Conservation (phyloP, 2,888 invertebrate genomes). For the Pardosa pseudoannulata region DNA sequence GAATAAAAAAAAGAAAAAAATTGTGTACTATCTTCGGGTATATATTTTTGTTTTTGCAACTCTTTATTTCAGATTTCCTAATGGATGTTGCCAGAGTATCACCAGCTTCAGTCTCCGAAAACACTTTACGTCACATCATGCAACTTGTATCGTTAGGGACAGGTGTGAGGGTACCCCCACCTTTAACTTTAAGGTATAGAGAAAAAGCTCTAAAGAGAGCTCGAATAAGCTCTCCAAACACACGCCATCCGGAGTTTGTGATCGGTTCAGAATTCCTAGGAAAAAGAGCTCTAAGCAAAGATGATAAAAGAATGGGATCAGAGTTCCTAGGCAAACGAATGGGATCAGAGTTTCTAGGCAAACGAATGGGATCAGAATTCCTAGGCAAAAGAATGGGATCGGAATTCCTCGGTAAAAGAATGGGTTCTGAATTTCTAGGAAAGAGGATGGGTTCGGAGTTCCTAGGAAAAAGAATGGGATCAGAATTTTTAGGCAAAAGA, state of each 20-base stretch:
- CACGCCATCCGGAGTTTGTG: slow-evolving; percentile 32
- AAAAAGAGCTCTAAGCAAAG: slow-evolving; percentile 22
- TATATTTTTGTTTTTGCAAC: neutral
- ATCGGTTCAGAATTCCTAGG: slow-evolving; percentile 66
- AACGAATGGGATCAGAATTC: slow-evolving; percentile 58
- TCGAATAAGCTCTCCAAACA: slow-evolving; percentile 24
- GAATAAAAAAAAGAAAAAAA: too few species aligned
- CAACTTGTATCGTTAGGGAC: slow-evolving; percentile 61
- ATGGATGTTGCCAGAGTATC: slow-evolving; percentile 34
- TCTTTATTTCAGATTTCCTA: slow-evolving; percentile 59
- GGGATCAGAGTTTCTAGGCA: slow-evolving; percentile 48
- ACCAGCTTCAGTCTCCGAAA: slow-evolving; percentile 47
- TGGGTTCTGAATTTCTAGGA: slow-evolving; percentile 69
- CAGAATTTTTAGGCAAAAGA: slow-evolving; percentile 72
- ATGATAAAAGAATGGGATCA: slow-evolving; percentile 35
- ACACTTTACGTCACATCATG: slow-evolving; percentile 62
- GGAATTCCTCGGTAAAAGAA: slow-evolving; percentile 64
- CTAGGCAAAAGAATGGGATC: slow-evolving; percentile 64
- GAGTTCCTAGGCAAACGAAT: slow-evolving; percentile 58
- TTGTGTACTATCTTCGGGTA: neutral
- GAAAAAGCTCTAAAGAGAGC: slow-evolving; percentile 65
- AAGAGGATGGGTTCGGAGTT: slow-evolving; percentile 63
- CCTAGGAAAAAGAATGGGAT: slow-evolving; percentile 74
- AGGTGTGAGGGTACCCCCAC: slow-evolving; percentile 55
- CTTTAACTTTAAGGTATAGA: slow-evolving; percentile 32